Percentiles rank a stretch among this genome's conserved stretches.
Evolutionary conservation across 1,140 invertebrate genomes (phyloP).

Genomic region (Ectropis grisescens): DNA sequence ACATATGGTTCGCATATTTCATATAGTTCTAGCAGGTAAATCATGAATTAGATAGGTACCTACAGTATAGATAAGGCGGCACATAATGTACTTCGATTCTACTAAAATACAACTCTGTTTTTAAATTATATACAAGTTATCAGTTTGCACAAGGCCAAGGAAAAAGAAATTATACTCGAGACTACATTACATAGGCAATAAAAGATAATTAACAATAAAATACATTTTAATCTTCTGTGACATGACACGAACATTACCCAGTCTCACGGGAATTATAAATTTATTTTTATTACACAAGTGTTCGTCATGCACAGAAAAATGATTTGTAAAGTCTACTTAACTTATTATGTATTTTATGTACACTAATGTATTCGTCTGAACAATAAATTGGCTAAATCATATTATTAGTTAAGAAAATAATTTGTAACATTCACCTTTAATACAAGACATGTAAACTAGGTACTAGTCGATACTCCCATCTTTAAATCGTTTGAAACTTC

Average conservation of each 20-base stretch:
- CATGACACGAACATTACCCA: conserved; percentile 10
- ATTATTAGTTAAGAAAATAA: conserved; percentile 22
- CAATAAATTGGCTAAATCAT: conserved; percentile 31
- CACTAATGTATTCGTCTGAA: conserved; percentile 10
- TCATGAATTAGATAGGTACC: neutral
- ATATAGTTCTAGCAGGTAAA: too few species aligned
- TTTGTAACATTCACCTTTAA: conserved; percentile 44
- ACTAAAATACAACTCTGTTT: too few species aligned
- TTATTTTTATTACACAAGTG: conserved; percentile 7
- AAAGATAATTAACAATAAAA: conserved; percentile 12
- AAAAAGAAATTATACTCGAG: too few species aligned
- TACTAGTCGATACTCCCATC: too few species aligned
- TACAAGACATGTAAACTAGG: conserved; percentile 4
- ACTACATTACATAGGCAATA: too few species aligned
- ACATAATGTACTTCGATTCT: too few species aligned
- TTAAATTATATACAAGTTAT: too few species aligned
- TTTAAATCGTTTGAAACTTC: neutral
- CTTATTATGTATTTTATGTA: conserved; percentile 48
- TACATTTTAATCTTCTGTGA: conserved; percentile 16
- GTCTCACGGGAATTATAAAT: conserved; percentile 6
- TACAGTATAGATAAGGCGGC: too few species aligned
- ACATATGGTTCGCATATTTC: too few species aligned
- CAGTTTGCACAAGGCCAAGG: too few species aligned
- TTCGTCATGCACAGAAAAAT: conserved; percentile 18
- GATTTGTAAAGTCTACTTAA: conserved; percentile 37